Conservation (phyloP, 2,113 vertebrate species). For the Heloderma charlesbogerti region DNA sequence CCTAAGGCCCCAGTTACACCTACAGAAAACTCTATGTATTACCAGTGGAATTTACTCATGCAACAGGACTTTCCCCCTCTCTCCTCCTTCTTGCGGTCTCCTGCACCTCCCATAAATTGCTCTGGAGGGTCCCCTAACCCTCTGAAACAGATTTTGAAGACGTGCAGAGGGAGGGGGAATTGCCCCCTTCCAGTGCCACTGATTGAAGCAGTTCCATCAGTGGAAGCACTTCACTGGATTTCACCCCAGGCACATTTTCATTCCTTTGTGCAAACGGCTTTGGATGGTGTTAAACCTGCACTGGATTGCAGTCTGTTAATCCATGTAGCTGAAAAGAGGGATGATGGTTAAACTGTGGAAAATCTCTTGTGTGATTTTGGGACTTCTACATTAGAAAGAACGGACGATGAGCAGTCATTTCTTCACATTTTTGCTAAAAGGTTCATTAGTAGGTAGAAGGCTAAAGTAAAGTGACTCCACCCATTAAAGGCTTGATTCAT, state of each 20-base stretch:
- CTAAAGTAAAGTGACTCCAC: slow-evolving; percentile 5
- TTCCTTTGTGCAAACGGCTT: not conserved
- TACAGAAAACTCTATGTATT: too few relatives aligned
- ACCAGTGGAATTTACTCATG: too few relatives aligned
- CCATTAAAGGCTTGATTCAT: not conserved
- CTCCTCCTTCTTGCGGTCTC: too few relatives aligned
- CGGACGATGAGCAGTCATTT: not conserved
- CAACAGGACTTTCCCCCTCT: too few relatives aligned
- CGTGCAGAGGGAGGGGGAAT: too few relatives aligned
- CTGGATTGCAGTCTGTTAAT: not conserved
- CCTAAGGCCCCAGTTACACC: too few relatives aligned
- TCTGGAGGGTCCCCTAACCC: too few relatives aligned
- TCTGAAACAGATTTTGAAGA: too few relatives aligned
- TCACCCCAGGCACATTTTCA: not conserved
- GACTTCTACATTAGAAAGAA: not conserved
- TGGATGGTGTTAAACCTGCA: not conserved
- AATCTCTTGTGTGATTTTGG: not conserved
- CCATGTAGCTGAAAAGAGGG: not conserved
- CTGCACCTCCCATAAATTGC: too few relatives aligned
- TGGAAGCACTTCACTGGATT: not conserved
- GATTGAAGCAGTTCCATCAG: not conserved
- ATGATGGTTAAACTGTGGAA: not conserved
- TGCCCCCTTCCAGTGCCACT: too few relatives aligned
- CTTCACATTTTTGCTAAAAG: not conserved
- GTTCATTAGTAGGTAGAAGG: not conserved